Conservation (phyloP, 2,797 vertebrate species). For the Trachops cirrhosus region DNA sequence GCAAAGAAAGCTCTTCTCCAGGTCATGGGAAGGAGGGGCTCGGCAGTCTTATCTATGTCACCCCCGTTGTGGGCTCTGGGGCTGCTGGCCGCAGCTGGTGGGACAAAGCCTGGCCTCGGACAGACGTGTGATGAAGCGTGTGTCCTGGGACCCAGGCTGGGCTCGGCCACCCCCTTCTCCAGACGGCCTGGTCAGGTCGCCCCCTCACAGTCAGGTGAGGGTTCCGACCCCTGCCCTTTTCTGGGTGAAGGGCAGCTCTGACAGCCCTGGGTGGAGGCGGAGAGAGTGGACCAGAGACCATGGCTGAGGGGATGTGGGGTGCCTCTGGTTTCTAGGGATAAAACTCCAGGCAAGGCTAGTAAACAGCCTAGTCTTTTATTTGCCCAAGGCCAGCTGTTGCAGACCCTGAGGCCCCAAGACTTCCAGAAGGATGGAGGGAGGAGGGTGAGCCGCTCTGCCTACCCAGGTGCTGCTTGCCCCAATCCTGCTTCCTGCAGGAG, state of each 20-base stretch:
- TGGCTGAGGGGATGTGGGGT: neutral
- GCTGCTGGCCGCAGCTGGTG: neutral
- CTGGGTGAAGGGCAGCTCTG: conserved; percentile 19
- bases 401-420: conserved; percentile 56
- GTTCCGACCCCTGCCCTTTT: neutral
- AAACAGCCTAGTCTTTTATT: conserved; percentile 77
- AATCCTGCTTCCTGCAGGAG: neutral
- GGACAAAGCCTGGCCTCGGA: conserved; percentile 39
- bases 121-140: neutral
- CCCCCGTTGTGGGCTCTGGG: neutral
- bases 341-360: conserved; percentile 41
- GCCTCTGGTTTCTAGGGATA: conserved; percentile 41
- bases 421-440: conserved; percentile 23
- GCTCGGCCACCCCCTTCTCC: neutral
- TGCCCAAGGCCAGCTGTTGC: conserved; percentile 72
- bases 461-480: conserved; percentile 37
- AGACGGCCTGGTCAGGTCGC: neutral
- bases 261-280: neutral
- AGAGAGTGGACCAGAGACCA: neutral
- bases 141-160: neutral
- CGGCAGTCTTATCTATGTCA: neutral
- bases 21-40: neutral
- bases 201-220: neutral
- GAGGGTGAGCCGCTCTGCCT: neutral
- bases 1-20: conserved; percentile 28